These are phyloP conservation scores for Cantharis flavilabris DNA, from an alignment of 2,888 invertebrate genomes.

Conservation along the genomic window DNA sequence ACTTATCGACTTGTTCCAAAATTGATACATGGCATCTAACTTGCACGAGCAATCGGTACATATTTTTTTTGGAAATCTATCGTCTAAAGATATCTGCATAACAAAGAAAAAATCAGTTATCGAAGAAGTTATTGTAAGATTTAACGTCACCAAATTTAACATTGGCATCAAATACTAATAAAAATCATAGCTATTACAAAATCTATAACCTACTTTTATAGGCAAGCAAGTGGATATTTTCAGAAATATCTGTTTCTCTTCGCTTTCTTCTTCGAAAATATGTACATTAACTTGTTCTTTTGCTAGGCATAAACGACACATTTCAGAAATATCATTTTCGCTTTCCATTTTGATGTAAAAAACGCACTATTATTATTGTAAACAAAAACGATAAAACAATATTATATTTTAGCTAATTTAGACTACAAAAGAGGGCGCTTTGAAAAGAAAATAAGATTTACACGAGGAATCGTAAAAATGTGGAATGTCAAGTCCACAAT, in stretches of 20 bases:
- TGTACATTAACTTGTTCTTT: conserved; percentile 64
- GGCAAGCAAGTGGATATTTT: conserved; percentile 76
- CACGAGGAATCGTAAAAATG: too few species aligned
- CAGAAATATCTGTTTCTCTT: conserved; percentile 63
- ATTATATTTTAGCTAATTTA: not conserved
- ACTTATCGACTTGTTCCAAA: conserved; percentile 71
- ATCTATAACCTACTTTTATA: conserved; percentile 67
- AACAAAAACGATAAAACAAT: not conserved
- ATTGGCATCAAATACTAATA: not conserved
- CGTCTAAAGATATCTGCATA: conserved; percentile 67
- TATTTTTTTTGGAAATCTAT: conserved; percentile 71
- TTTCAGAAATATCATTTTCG: conserved; percentile 50
- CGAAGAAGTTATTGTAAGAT: conserved; percentile 40
- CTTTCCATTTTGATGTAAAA: conserved; percentile 48
- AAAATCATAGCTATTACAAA: conserved; percentile 28
- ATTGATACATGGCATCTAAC: conserved; percentile 72
- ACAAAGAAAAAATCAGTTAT: conserved; percentile 27
- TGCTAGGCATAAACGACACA: conserved; percentile 56
- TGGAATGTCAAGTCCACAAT: too few species aligned
- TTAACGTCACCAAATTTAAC: not conserved
- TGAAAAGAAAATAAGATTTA: too few species aligned
- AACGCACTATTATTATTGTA: not conserved
- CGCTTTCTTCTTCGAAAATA: conserved; percentile 72
- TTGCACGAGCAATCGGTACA: conserved; percentile 73
- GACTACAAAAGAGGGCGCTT: too few species aligned